Evolutionary conservation across 2,888 invertebrate species (phyloP).

Genomic region (Leptogaster cylindrica): DNA sequence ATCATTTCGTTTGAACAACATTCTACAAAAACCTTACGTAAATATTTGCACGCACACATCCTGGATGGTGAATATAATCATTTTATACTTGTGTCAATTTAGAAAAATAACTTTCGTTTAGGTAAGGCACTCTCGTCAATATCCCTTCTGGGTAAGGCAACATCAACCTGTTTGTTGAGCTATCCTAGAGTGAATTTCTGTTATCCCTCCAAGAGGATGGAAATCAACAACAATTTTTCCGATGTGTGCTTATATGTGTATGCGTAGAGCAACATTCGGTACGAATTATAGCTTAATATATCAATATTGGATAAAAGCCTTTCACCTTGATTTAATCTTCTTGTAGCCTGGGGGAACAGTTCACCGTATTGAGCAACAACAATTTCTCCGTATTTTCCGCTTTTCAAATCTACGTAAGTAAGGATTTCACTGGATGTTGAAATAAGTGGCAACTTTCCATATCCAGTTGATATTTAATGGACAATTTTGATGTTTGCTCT

Average conservation of each 20-base stretch:
- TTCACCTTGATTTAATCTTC: slow-evolving; percentile 34
- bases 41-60: slow-evolving; percentile 9
- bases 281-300: slow-evolving; percentile 24
- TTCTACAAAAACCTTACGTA: too few species aligned
- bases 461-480: too few species aligned
- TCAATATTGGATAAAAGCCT: slow-evolving; percentile 27
- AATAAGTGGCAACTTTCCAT: too few species aligned
- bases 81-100: slow-evolving; percentile 27
- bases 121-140: slow-evolving; percentile 29
- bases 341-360: too few species aligned
- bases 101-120: slow-evolving; percentile 34
- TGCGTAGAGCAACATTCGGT: slow-evolving; percentile 13
- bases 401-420: too few species aligned
- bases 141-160: slow-evolving; percentile 14
- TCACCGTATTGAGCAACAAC: neutral
- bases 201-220: neutral
- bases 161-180: slow-evolving; percentile 17
- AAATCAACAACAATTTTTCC: slow-evolving; percentile 22
- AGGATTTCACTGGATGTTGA: too few species aligned
- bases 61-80: slow-evolving; percentile 15
- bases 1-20: too few species aligned
- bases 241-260: slow-evolving; percentile 7
- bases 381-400: neutral
- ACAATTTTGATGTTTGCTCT: too few species aligned
- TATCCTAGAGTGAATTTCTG: neutral